Percentiles rank a stretch among this genome's conserved stretches.
Conservation (phyloP, 2,888 invertebrate species). For the Herminia tarsipennalis region DNA sequence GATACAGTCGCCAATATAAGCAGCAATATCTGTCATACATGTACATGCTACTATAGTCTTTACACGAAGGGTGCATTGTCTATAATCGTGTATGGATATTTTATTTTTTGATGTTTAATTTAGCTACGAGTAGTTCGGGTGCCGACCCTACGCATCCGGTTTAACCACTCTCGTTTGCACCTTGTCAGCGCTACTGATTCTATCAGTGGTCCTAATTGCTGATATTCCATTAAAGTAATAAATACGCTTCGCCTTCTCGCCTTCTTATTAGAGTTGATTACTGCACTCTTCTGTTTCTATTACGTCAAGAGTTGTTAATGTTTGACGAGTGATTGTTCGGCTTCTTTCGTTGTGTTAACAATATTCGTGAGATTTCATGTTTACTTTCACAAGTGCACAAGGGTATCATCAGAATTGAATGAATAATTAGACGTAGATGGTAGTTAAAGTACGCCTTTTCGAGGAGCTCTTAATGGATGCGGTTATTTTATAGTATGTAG, state of each 20-base stretch:
- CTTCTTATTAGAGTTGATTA: constrained; percentile 80
- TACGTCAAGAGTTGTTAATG: constrained; percentile 75
- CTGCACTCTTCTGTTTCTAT: constrained; percentile 76
- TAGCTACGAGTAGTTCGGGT: constrained; percentile 43
- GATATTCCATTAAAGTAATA: constrained; percentile 84
- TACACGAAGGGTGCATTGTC: constrained; percentile 46
- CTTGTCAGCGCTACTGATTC: constrained; percentile 84
- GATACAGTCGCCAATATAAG: constrained; percentile 51
- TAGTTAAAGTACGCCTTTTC: constrained; percentile 51
- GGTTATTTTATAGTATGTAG: constrained; percentile 41
- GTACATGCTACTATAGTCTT: constrained; percentile 45
- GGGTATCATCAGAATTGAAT: constrained; percentile 60
- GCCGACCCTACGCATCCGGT: constrained; percentile 72
- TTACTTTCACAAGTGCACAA: constrained; percentile 61
- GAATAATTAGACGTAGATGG: constrained; percentile 54
- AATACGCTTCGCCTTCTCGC: constrained; percentile 78
- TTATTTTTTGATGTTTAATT: constrained; percentile 42
- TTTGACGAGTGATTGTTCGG: constrained; percentile 69
- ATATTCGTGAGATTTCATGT: constrained; percentile 65
- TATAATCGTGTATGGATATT: constrained; percentile 40
- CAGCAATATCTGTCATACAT: constrained; percentile 38
- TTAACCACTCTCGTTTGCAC: constrained; percentile 82
- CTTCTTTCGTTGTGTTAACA: constrained; percentile 62
- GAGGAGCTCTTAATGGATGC: constrained; percentile 46
- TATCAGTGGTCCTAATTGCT: constrained; percentile 80